phyloP scores from a whole-genome alignment of 2,113 vertebrate genomes.

The Aegotheles bennettii region DNA sequence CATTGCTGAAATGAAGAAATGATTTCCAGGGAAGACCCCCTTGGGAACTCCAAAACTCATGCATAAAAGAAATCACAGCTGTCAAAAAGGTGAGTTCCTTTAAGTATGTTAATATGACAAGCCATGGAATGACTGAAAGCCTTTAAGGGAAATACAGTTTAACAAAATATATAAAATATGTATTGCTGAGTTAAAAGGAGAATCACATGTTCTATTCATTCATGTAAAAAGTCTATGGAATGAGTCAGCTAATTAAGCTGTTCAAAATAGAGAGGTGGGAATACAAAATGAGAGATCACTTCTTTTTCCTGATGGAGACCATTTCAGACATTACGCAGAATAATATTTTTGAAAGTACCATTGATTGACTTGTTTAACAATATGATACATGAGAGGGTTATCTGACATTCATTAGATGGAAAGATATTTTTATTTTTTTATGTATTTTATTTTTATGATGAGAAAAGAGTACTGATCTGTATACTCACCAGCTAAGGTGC shows the following conservation, averaged over 20 bases:
- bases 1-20: background rate
- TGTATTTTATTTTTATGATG: background rate
- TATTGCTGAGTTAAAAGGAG: background rate
- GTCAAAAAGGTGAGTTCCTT: background rate
- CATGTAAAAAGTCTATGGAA: background rate
- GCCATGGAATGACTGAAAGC: background rate
- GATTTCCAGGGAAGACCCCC: background rate
- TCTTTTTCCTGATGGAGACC: background rate
- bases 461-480: background rate
- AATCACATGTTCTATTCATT: background rate
- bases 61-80: background rate
- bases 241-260: background rate
- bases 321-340: background rate
- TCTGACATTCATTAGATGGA: background rate
- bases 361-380: background rate
- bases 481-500: background rate
- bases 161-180: no score
- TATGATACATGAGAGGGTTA: background rate
- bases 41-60: background rate
- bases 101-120: background rate
- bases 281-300: fast-evolving
- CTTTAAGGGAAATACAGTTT: background rate
- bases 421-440: background rate
- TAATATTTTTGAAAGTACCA: background rate
- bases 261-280: background rate